phyloP scores from a whole-genome alignment of 2,113 vertebrate species.

The Hemiprocne comata region DNA sequence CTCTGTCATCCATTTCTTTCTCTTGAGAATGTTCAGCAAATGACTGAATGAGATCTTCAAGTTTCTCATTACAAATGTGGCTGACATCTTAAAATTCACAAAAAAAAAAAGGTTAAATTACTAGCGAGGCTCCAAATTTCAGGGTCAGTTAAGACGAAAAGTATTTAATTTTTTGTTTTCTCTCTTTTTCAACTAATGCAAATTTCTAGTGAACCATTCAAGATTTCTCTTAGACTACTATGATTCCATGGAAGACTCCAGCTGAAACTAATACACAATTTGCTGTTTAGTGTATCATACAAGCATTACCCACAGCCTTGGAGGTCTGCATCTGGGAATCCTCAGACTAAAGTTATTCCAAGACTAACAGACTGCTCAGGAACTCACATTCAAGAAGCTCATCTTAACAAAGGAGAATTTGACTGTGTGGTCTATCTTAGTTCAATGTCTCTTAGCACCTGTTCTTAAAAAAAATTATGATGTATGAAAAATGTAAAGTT shows the following conservation, averaged over 20 bases:
- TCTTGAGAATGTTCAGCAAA: constrained; percentile 69
- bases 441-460: neutral
- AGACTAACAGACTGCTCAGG: neutral
- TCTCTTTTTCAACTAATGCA: neutral
- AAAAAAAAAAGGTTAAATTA: neutral
- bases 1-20: neutral
- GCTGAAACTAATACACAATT: neutral
- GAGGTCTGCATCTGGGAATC: neutral
- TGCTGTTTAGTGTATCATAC: neutral
- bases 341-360: neutral
- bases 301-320: neutral
- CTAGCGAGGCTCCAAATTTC: neutral
- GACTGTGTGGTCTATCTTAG: neutral
- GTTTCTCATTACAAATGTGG: constrained; percentile 77
- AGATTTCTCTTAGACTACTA: neutral
- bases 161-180: neutral
- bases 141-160: neutral
- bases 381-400: neutral
- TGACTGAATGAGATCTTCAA: constrained; percentile 85
- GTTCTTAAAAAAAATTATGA: neutral
- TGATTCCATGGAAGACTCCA: neutral
- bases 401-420: neutral
- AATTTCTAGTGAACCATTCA: neutral
- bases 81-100: constrained; percentile 40
- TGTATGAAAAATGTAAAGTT: neutral